These are phyloP conservation scores for Actinopyga echinites DNA, from an alignment of 53 echinoderm and acorn worm species.

Conservation along the genomic window DNA sequence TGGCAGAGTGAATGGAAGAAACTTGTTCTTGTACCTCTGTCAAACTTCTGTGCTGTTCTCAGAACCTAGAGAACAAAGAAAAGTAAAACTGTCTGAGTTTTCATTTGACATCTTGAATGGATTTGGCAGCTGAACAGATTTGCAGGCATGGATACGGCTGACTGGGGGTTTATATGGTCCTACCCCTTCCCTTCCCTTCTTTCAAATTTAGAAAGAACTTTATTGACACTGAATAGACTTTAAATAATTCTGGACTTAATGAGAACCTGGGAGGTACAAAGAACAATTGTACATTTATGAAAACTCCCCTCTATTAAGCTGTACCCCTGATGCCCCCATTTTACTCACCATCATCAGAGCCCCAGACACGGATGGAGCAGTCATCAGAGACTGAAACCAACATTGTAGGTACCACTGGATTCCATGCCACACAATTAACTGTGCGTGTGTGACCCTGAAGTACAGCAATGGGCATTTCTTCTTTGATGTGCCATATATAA, in stretches of 20 bases:
- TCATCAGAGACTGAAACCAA: constrained; percentile 96
- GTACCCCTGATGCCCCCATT: background rate
- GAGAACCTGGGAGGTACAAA: too few relatives aligned
- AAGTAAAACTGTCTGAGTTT: background rate
- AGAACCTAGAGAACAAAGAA: constrained; percentile 57
- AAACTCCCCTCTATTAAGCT: background rate
- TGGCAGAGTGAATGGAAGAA: background rate
- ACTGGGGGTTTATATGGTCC: too few relatives aligned
- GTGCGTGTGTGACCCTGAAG: constrained; percentile 96
- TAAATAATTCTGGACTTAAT: too few relatives aligned
- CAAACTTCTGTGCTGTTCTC: constrained; percentile 94
- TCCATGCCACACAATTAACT: constrained; percentile 99
- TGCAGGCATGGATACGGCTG: too few relatives aligned
- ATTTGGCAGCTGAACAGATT: too few relatives aligned
- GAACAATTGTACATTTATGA: background rate
- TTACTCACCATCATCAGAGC: constrained; percentile 69
- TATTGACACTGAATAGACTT: too few relatives aligned
- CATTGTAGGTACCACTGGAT: constrained; percentile 97
- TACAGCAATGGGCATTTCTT: constrained; percentile 94
- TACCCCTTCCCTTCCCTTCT: too few relatives aligned
- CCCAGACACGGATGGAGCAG: constrained; percentile 94
- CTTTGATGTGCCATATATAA: constrained; percentile 97
- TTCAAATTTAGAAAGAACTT: too few relatives aligned
- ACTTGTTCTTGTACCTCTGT: constrained; percentile 13
- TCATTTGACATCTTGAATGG: too few relatives aligned